Percentiles rank a stretch among this genome's conserved stretches.
These are phyloP conservation scores for Tyrannus savana DNA, from an alignment of 2,113 vertebrate species.

Conservation along the genomic window DNA sequence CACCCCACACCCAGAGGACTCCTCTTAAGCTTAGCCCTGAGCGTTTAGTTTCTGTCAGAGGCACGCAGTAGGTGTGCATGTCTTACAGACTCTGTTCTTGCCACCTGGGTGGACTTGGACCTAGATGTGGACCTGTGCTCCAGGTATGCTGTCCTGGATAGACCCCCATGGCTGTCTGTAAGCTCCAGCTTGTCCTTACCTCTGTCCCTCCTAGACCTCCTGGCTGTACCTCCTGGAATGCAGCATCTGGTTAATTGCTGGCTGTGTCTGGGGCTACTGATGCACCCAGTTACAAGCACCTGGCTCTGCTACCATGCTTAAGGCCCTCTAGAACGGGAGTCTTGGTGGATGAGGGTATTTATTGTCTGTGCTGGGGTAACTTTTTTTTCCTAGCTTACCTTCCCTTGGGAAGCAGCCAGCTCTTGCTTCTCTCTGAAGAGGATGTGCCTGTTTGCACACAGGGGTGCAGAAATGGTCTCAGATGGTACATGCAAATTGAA, in stretches of 20 bases:
- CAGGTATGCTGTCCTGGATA: not conserved
- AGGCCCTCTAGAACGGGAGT: not conserved
- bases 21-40: not conserved
- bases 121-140: not conserved
- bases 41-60: fast-evolving
- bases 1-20: too few species aligned
- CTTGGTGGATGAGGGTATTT: not conserved
- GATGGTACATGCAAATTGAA: not conserved
- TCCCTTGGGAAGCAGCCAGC: not conserved
- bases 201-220: not conserved
- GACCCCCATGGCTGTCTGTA: not conserved
- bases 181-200: not conserved
- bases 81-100: too few species aligned
- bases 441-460: not conserved
- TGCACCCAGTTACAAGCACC: not conserved
- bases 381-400: not conserved
- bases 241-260: not conserved
- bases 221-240: not conserved
- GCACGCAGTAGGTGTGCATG: fast-evolving
- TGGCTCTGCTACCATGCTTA: not conserved
- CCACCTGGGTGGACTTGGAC: too few species aligned
- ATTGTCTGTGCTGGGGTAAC: not conserved
- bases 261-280: not conserved
- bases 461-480: not conserved
- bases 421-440: not conserved